phyloP scores from a whole-genome alignment of 2,797 vertebrate genomes.

The Capromys pilorides region DNA sequence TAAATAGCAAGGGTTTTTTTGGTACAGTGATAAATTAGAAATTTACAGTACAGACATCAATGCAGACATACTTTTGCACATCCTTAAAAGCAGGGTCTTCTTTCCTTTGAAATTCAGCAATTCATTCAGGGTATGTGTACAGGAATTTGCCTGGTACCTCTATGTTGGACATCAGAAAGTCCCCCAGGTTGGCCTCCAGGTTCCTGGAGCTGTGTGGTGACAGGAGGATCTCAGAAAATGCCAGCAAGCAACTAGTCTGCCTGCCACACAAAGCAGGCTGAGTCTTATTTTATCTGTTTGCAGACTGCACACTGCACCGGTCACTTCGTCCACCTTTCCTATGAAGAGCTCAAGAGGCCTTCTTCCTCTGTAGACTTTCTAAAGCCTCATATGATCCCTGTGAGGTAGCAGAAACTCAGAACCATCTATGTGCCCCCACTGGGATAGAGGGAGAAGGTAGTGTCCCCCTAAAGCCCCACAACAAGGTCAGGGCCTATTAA shows the following conservation, averaged over 20 bases:
- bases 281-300: not conserved
- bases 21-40: slow-evolving; percentile 99
- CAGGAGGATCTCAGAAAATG: not conserved
- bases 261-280: not conserved
- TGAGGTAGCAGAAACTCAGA: slow-evolving; percentile 73
- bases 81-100: slow-evolving; percentile 82
- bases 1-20: slow-evolving; percentile 88
- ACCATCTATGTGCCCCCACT: not conserved
- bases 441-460: slow-evolving; percentile 44
- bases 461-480: not conserved
- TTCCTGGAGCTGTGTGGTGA: not conserved
- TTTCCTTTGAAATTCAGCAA: slow-evolving; percentile 79
- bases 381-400: slow-evolving; percentile 69
- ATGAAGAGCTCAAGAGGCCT: slow-evolving; percentile 50
- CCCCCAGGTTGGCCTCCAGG: slow-evolving; percentile 54
- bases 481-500: not conserved
- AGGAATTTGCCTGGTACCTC: slow-evolving; percentile 82
- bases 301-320: not conserved
- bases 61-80: slow-evolving; percentile 89
- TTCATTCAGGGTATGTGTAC: slow-evolving; percentile 55
- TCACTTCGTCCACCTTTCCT: not conserved
- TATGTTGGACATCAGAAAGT: slow-evolving; percentile 53
- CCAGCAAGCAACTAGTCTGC: not conserved
- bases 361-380: slow-evolving; percentile 14
- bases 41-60: slow-evolving; percentile 94